Base-by-base conservation (phyloP, 2,888 invertebrate species). In the Eugnorisma glareosa region DNA sequence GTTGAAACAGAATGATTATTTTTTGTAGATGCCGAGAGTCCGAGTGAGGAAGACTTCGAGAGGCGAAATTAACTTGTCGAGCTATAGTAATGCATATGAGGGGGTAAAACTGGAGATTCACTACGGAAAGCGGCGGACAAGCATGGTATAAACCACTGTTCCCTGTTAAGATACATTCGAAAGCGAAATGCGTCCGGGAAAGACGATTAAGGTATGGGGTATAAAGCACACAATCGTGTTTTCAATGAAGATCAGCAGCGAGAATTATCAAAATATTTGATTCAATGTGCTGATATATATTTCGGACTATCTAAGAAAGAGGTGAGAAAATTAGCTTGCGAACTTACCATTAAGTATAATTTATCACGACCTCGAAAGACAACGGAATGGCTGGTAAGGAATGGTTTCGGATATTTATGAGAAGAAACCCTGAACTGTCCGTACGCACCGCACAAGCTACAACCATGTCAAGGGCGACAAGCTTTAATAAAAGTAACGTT, bases 301-400 rank as follows among this genome's bases (percentile, higher is more conserved):
- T 81, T 78, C 28, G 81, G 81, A 2, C 77, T 81, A 28, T 18
- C 80, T 73, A 43, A 24, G 3, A 78, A 81, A 45, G 75, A 69
- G 35, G 66, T 75, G 2, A 51, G 66, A n/a, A 80, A 77, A 51
- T 73, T 77, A 21, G 67, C 77, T 2, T 78, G 21, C 21, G 67
- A 78, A 61, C 69, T 81, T 24, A 24, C 75, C 1, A 24, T 48
- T 6, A 67, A 81, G 28, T 81, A 81, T 51, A 66, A 78, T 13
- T 63, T 78, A 72, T 31, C 40, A 37, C 37, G 68, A 70, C 81
- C 75, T 75, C 2, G n/a, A 18, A 59, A 18, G 73, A 59, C 11
- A 67, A 59, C 35, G 35, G 11, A 59, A 35, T 67, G 37, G 48
- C 67, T 45, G 71, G 71, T 37, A 63, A 63, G 37, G 48, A 71